Evolutionary conservation across 2,113 vertebrate species (phyloP).

Genomic region (Tragulus kanchil): DNA sequence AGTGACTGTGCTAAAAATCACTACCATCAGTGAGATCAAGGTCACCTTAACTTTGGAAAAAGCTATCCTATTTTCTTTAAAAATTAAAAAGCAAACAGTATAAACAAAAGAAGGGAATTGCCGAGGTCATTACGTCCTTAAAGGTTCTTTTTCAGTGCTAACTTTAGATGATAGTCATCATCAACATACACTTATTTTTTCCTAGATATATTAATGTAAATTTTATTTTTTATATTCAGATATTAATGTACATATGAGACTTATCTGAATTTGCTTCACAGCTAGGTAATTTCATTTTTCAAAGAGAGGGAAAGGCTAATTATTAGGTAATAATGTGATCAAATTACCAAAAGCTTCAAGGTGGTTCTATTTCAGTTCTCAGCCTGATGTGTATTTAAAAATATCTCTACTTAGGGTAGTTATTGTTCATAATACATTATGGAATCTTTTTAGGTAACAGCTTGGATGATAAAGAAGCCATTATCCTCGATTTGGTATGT

Average conservation of each 20-base stretch:
- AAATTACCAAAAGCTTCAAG: conserved; percentile 69
- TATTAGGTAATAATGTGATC: conserved; percentile 71
- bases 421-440: conserved; percentile 59
- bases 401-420: conserved; percentile 72
- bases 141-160: not conserved
- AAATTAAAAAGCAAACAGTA: not conserved
- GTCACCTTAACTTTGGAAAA: conserved; percentile 37
- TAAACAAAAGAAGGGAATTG: conserved; percentile 40
- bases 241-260: conserved; percentile 2
- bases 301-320: conserved; percentile 68
- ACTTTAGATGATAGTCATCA: conserved; percentile 32
- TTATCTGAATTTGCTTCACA: conserved; percentile 63
- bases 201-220: conserved; percentile 36
- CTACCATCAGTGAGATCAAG: not conserved
- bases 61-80: not conserved
- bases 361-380: conserved; percentile 76
- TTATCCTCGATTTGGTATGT: conserved; percentile 66
- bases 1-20: conserved; percentile 20
- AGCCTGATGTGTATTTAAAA: conserved; percentile 71
- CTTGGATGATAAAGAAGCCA: conserved; percentile 68
- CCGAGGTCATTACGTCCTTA: not conserved
- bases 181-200: conserved; percentile 33
- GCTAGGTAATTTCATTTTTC: conserved; percentile 63
- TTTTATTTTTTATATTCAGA: conserved; percentile 22
- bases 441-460: conserved; percentile 71